These are phyloP conservation scores for Catharus minimus DNA, from an alignment of 2,113 vertebrate species.

Conservation along the genomic window DNA sequence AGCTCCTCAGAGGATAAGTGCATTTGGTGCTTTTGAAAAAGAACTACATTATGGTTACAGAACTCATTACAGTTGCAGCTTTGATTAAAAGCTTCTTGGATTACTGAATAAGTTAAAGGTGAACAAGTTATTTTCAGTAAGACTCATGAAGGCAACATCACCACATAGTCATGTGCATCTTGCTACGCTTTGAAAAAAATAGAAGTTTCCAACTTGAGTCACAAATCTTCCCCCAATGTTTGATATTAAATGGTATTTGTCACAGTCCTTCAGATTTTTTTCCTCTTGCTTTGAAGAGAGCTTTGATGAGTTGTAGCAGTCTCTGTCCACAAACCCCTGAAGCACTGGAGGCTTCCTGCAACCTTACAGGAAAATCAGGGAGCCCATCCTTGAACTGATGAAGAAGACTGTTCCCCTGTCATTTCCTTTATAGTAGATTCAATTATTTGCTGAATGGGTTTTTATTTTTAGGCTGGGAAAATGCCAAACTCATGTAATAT, in stretches of 20 bases:
- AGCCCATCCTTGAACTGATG: background rate
- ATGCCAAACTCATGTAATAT: background rate
- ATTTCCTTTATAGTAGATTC: background rate
- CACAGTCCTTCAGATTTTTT: background rate
- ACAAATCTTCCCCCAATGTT: background rate
- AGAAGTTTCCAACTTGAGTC: background rate
- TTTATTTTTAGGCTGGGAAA: background rate
- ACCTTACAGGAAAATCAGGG: background rate
- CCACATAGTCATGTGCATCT: background rate
- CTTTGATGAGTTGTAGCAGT: background rate
- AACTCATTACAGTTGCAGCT: background rate
- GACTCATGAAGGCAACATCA: background rate
- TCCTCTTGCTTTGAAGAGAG: background rate
- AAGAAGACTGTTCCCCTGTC: background rate
- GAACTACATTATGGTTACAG: background rate
- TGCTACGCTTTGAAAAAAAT: background rate
- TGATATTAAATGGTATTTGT: background rate
- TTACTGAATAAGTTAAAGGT: background rate
- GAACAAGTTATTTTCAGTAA: background rate
- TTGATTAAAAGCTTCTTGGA: background rate
- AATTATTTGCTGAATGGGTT: background rate
- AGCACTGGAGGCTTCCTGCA: background rate
- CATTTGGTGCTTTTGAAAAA: background rate
- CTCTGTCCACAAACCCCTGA: background rate
- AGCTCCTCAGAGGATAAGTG: background rate